Base-by-base conservation (phyloP, 2,888 invertebrate genomes). In the Xanthorhoe designata region DNA sequence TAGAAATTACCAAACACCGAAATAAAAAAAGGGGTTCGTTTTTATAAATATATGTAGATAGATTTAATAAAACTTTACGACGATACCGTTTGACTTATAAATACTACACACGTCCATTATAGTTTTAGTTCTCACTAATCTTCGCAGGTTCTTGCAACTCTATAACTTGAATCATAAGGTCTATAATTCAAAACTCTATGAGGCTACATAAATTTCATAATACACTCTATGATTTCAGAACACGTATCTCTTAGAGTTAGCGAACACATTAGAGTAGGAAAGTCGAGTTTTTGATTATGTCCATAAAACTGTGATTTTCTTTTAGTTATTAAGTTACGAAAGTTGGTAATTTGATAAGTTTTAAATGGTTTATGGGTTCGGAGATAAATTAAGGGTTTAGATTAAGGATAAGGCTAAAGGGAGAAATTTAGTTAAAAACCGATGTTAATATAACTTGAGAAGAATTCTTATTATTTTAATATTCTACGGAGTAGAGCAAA, bases 191-290 rank as follows among this genome's bases (percentile, higher is more conserved):
- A 13, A 8, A 9, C n/a, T 35, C 42, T 50, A 17, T 50, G 2
- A 4, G 32, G 47, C 54, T 19, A 54, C 35, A 61, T 54, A 54
- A 61, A 45, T 56, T 49, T 6, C 50, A 15, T 61, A 68, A 68
- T 57, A 17, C 42, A 7, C 69, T 35, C 66, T 74, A 70, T 67
- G 73, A 66, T 74, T 75, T 72, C 76, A n/a, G 42, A 61, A 66
- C 76, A 76, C 76, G 76, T 72, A 58, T 38, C 18, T 50, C 42
- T 50, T 59, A 55, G 64, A 75, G 73, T 75, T 75, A 73, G 73
- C 72, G 69, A 68, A 63, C 70, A 68, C 75, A 73, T 76, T 76
- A 75, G 61, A 63, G 54, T 10, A n/a, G 32, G 56, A 52, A 60
- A 61, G 42, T 53, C 47, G 6, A 52, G 29, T 51, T 55, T 61